Base-by-base conservation (phyloP, 2,797 vertebrate species). In the Molossus alvarezi region DNA sequence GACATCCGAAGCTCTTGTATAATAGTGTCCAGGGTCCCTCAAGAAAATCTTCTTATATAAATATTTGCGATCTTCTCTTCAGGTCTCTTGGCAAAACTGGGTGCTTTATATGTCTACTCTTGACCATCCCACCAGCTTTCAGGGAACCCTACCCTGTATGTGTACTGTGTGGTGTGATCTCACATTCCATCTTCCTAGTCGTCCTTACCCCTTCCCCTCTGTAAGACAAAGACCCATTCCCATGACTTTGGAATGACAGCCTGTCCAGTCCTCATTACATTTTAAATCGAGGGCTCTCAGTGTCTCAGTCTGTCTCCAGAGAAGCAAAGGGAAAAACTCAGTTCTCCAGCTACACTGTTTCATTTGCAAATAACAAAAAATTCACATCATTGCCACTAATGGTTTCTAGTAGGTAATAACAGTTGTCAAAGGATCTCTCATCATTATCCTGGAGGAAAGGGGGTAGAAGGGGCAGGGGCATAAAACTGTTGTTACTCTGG, bases 341-440 rank as follows among this genome's bases (percentile, higher is more conserved):
- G 6, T 27, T 11, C 29, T 94, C 13, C 10, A 85, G 55, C 27
- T 75, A 41, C 7, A 7, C 64, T 79, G 29, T 85, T 69, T 94
- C 67, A 82, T 82, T 81, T 85, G 73, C 48, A 88, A 87, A 60
- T 51, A 58, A 76, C 25, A 37, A 41, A 73, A 95, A 87, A 91
- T 29, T 7, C 62, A 6, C 1, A 23, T 75, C 60, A 79, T 37
- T 84, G 81, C 48, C 37, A 29, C 51, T 55, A 33, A 79, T 25
- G 17, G 27, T 75, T 90, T 94, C 94, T 48, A 93, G 53, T 73
- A 73, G 72, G 33, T 27, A 41, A 75, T 10, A 73, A 80, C 1
- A 23, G 37, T 65, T 81, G 93, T 65, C 81, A 67, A 76, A 93
- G 48, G 33, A 53, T 51, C 87, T 91, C 37, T 20, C 53, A 90